phyloP scores from a whole-genome alignment of 2,888 invertebrate species.

The Ennomos erosarius region DNA sequence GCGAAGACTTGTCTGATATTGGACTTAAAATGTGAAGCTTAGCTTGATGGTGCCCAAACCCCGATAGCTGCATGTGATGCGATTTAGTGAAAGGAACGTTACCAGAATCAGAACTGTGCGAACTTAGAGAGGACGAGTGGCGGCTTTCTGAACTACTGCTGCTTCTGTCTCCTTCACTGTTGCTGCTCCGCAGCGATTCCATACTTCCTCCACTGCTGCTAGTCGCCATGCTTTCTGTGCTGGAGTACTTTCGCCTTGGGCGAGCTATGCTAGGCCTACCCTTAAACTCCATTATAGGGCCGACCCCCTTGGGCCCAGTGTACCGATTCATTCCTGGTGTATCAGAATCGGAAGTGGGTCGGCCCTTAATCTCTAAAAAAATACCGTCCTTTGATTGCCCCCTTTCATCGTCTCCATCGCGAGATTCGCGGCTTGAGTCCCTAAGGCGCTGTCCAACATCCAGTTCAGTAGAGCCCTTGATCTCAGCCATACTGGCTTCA shows the following conservation, averaged over 20 bases:
- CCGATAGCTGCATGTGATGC: conserved; percentile 87
- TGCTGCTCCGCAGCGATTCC: conserved; percentile 94
- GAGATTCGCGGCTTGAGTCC: conserved; percentile 82
- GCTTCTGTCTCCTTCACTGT: conserved; percentile 94
- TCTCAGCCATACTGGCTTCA: conserved; percentile 87
- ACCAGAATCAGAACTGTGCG: conserved; percentile 93
- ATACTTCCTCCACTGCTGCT: conserved; percentile 95
- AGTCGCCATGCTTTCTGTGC: conserved; percentile 94
- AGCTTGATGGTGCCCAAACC: conserved; percentile 89
- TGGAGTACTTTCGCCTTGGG: conserved; percentile 88
- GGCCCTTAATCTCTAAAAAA: conserved; percentile 90
- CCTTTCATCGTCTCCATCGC: conserved; percentile 89
- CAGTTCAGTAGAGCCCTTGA: conserved; percentile 82
- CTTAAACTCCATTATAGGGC: conserved; percentile 87
- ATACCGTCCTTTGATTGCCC: conserved; percentile 88
- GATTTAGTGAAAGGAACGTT: conserved; percentile 86
- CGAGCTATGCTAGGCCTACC: conserved; percentile 83
- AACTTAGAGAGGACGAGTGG: conserved; percentile 93
- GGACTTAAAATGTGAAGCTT: conserved; percentile 95
- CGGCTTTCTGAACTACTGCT: conserved; percentile 94
- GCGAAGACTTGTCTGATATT: conserved; percentile 95
- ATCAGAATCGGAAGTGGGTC: conserved; percentile 86
- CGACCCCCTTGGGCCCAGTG: conserved; percentile 83
- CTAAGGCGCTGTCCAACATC: conserved; percentile 81
- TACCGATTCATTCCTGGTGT: conserved; percentile 84